Percentiles rank a stretch among this genome's conserved stretches.
phyloP scores from a whole-genome alignment of 1,140 invertebrate genomes.

The Trigoniulus corallinus region DNA sequence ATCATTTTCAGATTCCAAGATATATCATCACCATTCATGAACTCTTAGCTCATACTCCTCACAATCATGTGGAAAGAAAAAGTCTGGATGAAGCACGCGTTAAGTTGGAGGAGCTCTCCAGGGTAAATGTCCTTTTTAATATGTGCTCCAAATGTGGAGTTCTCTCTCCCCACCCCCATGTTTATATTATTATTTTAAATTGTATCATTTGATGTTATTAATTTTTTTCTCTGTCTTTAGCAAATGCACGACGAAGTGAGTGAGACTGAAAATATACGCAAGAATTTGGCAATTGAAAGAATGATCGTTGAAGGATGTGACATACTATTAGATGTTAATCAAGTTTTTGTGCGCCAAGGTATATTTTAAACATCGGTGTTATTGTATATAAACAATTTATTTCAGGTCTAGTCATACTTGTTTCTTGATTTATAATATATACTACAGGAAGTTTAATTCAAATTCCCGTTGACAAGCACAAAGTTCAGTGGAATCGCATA shows the following conservation, averaged over 20 bases:
- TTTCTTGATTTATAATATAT: slow-evolving; percentile 10
- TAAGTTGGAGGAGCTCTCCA: slow-evolving; percentile 72
- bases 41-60: slow-evolving; percentile 75
- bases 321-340: slow-evolving; percentile 82
- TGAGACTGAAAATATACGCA: slow-evolving; percentile 83
- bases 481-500: slow-evolving; percentile 37
- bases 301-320: slow-evolving; percentile 94
- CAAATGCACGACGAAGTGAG: slow-evolving; percentile 79
- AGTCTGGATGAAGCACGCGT: slow-evolving; percentile 73
- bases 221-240: slow-evolving; percentile 12
- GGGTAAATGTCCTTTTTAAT: slow-evolving; percentile 25
- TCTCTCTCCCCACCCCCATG: too few relatives aligned
- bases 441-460: slow-evolving; percentile 48
- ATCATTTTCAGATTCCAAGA: slow-evolving; percentile 51
- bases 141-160: neutral
- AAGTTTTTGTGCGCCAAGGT: slow-evolving; percentile 76
- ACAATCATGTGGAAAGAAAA: slow-evolving; percentile 84
- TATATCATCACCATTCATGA: slow-evolving; percentile 87
- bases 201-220: neutral
- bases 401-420: slow-evolving; percentile 13
- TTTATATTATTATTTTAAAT: too few relatives aligned
- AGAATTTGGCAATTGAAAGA: slow-evolving; percentile 80
- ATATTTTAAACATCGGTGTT: too few relatives aligned
- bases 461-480: slow-evolving; percentile 42
- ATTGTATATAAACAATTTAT: slow-evolving; percentile 11